Evolutionary conservation across 2,888 invertebrate genomes (phyloP), one percentile per base, ranked within the genome.

Genomic region (Plagodis dolabraria): DNA sequence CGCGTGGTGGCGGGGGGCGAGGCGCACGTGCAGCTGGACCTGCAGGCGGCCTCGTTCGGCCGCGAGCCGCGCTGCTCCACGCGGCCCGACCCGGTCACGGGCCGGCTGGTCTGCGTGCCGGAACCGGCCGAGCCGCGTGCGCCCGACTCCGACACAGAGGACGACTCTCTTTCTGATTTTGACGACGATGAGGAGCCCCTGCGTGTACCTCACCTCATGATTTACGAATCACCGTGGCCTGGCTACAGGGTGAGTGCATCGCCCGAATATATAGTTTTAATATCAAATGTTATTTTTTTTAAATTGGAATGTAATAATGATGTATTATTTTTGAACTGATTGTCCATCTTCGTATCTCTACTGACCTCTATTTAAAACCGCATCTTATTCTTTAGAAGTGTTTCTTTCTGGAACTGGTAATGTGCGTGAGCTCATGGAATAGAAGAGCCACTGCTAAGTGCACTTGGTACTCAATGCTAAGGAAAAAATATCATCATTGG

Each of bases 41-140:
- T 96, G 58, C 94, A 95, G 74, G 95, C 96, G 75, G 96, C 96
- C 5, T 95, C 96, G 22, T 95, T 97, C 69, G 97, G 97, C 5
- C 77, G 79, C 38, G 76, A 76, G 44, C 85, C 89, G 0, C 89
- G 93, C 33, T 97, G 97, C 79, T 87, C 92, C 47, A 96, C 96
- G 10, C 95, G 96, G 49, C 87, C 94, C 0, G 96, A 97, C 80
- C 93, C 95, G 6, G 95, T 96, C 67, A 96, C 96, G 0, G 95
- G 95, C 0, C 93, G 96, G 38, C 95, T 87, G 69, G 64, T 69
- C 5, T 90, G 91, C 72, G 71, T 62, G 43, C 80, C 82, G n/a
- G 83, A 85, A 22, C 67, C 74, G 36, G 47, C 54, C 6, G 82
- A 80, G 42, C 60, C 74, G 36, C 70, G 71, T 5, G 62, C 76